phyloP scores from a whole-genome alignment of 2,888 invertebrate genomes.

The Andricus quercusramuli region DNA sequence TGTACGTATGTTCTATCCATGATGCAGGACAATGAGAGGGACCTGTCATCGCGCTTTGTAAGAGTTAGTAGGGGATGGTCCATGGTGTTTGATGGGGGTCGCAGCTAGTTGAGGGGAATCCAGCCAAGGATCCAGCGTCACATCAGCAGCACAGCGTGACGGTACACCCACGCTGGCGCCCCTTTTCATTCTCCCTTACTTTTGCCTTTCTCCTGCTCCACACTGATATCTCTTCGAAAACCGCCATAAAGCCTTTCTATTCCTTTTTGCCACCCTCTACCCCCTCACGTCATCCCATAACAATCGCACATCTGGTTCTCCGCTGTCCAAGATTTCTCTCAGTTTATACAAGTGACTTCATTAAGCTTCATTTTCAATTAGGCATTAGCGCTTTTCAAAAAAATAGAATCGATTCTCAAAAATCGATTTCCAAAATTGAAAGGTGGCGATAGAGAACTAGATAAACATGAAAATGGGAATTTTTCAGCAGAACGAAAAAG shows the following conservation, averaged over 20 bases:
- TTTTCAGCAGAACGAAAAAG: no score
- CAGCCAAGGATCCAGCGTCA: constrained; percentile 26
- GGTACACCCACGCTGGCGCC: constrained; percentile 68
- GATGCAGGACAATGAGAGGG: constrained; percentile 67
- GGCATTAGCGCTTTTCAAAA: no score
- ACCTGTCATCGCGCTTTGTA: constrained; percentile 70
- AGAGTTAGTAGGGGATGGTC: constrained; percentile 63
- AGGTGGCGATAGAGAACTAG: no score
- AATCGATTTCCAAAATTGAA: no score
- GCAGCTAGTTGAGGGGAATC: constrained; percentile 41
- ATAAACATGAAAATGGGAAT: no score
- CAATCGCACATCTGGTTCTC: constrained; percentile 63
- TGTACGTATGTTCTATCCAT: constrained; percentile 34
- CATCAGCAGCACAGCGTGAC: constrained; percentile 65
- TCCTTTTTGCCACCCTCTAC: constrained; percentile 37
- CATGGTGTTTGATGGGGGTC: constrained; percentile 56
- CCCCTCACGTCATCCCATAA: constrained; percentile 50
- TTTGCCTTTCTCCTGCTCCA: constrained; percentile 7
- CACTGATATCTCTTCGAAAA: constrained; percentile 36
- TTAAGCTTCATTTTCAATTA: background rate
- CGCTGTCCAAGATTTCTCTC: constrained; percentile 7
- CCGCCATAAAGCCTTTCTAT: constrained; percentile 29
- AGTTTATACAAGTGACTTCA: background rate
- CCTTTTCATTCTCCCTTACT: constrained; percentile 57
- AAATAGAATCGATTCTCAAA: no score